These are phyloP conservation scores for Gymnothorax reevesii DNA, from an alignment of 2,797 vertebrate genomes.

Conservation along the genomic window DNA sequence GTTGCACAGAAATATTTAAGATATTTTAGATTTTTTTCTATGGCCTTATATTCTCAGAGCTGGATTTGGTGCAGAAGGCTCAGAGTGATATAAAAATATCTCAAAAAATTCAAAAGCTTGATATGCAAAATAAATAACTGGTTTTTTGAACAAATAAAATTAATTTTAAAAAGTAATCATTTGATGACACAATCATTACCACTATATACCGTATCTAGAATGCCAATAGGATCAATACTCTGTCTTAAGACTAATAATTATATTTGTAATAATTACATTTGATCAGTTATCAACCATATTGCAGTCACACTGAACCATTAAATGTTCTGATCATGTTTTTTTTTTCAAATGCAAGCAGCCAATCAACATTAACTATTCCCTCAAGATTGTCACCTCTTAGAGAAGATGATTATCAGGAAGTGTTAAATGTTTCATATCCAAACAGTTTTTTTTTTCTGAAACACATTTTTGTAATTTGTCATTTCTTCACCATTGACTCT, in stretches of 20 bases:
- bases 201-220: background rate
- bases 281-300: background rate
- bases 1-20: constrained; percentile 53
- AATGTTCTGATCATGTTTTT: background rate
- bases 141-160: background rate
- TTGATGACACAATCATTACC: background rate
- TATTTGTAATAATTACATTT: background rate
- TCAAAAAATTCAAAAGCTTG: background rate
- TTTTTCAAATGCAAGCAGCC: background rate
- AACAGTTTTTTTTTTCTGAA: background rate
- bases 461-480: background rate
- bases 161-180: background rate
- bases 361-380: background rate
- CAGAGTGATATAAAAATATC: constrained; percentile 27
- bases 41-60: constrained; percentile 61
- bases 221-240: background rate
- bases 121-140: background rate
- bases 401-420: background rate
- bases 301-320: background rate
- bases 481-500: background rate
- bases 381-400: background rate
- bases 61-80: constrained; percentile 58
- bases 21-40: constrained; percentile 45
- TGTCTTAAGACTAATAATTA: background rate
- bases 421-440: background rate